Evolutionary conservation across 1,140 invertebrate species (phyloP).

Genomic region (Sminthurides bifidus): DNA sequence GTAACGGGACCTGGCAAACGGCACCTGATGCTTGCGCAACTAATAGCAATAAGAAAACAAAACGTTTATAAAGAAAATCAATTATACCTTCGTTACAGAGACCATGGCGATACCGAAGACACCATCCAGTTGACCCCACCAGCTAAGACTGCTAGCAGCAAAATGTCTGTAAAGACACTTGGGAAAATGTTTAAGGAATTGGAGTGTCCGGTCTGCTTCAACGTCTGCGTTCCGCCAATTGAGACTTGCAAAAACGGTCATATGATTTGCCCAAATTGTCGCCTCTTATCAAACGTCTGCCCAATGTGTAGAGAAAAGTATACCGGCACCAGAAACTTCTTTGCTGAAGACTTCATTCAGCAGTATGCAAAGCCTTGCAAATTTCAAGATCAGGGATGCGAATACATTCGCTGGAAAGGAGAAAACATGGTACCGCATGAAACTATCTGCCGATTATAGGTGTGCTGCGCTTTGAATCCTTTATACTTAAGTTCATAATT

Average conservation of each 20-base stretch:
- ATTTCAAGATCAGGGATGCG: conserved; percentile 19
- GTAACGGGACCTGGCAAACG: too few species aligned
- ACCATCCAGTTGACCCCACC: too few species aligned
- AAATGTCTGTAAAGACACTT: conserved; percentile 2
- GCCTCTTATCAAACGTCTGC: conserved; percentile 6
- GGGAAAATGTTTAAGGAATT: conserved; percentile 23
- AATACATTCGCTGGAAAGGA: conserved; percentile 24
- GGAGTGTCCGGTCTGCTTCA: conserved; percentile 29
- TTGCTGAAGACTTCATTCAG: conserved; percentile 25
- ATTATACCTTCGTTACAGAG: too few species aligned
- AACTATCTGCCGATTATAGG: conserved; percentile 18
- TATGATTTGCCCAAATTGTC: conserved; percentile 23
- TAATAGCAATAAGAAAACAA: too few species aligned
- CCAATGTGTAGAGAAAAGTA: conserved; percentile 19
- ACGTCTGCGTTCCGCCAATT: conserved; percentile 25
- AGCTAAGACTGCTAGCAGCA: too few species aligned
- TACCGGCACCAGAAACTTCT: conserved; percentile 20
- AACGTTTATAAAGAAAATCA: too few species aligned
- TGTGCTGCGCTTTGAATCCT: neutral
- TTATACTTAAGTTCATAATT: neutral
- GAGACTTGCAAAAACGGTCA: conserved; percentile 25
- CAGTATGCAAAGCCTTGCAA: conserved; percentile 20
- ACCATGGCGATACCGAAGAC: too few species aligned
- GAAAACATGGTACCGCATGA: conserved; percentile 28
- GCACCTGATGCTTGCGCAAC: too few species aligned